Percentiles rank a stretch among this genome's conserved stretches.
Evolutionary conservation across 2,888 invertebrate genomes (phyloP).

Genomic region (Patella pellucida): DNA sequence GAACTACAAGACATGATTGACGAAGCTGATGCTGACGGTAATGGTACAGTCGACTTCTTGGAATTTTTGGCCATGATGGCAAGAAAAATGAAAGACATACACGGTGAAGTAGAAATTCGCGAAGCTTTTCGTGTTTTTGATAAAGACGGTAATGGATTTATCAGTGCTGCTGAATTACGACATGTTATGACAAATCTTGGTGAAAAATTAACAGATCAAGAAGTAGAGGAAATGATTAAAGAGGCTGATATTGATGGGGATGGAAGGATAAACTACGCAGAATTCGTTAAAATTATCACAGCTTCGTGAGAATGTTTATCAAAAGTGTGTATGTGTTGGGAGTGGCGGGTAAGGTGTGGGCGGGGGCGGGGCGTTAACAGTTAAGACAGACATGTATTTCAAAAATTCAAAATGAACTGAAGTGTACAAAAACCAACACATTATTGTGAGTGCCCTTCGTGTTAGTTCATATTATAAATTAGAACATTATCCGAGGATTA

Average conservation of each 20-base stretch:
- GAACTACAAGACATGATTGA: slow-evolving; percentile 99
- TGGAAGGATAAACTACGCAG: slow-evolving; percentile 98
- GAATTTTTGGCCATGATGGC: slow-evolving; percentile 99
- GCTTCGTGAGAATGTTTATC: too few species aligned
- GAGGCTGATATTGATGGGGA: slow-evolving; percentile 99
- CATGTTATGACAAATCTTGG: slow-evolving; percentile 99
- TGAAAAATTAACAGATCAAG: slow-evolving; percentile 98
- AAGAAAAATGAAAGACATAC: slow-evolving; percentile 99
- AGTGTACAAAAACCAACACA: too few species aligned
- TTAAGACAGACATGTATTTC: too few species aligned
- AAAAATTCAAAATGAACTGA: too few species aligned
- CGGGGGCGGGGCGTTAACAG: too few species aligned
- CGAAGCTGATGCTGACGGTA: slow-evolving; percentile 96
- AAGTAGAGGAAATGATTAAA: slow-evolving; percentile 99
- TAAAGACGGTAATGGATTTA: slow-evolving; percentile 99
- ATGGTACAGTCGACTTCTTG: slow-evolving; percentile 99
- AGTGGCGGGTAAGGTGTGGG: too few species aligned
- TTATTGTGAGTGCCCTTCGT: too few species aligned
- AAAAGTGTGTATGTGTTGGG: too few species aligned
- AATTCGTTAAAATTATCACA: slow-evolving; percentile 36
- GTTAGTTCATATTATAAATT: too few species aligned
- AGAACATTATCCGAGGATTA: too few species aligned
- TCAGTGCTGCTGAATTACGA: slow-evolving; percentile 96
- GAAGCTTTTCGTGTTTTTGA: slow-evolving; percentile 98
- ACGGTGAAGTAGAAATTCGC: slow-evolving; percentile 97